These are phyloP conservation scores for Argynnis bischoffii DNA, from an alignment of 2,888 invertebrate species.

Conservation along the genomic window DNA sequence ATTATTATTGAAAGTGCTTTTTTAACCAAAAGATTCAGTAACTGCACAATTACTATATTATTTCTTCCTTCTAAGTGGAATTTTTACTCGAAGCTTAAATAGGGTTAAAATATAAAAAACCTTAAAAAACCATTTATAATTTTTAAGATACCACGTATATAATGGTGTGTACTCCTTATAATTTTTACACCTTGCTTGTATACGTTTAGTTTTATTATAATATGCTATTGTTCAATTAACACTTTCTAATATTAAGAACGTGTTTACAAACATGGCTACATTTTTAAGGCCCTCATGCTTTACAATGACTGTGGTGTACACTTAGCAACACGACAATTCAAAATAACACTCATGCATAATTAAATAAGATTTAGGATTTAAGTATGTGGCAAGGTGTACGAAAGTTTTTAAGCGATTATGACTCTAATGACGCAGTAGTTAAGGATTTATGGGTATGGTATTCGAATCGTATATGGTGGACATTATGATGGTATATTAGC, in stretches of 20 bases:
- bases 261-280: conserved; percentile 1
- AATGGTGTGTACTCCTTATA: background rate
- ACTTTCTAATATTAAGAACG: conserved; percentile 1
- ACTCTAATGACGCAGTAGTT: conserved; percentile 7
- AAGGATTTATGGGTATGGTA: conserved; percentile 9
- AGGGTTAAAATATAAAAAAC: too few relatives aligned
- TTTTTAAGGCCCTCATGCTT: background rate
- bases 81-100: too few relatives aligned
- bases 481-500: conserved; percentile 43
- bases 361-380: conserved; percentile 6
- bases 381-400: background rate
- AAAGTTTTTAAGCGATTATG: background rate
- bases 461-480: conserved; percentile 20
- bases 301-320: too few relatives aligned
- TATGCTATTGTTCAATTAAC: conserved; percentile 7
- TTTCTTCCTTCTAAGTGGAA: too few relatives aligned
- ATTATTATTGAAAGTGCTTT: too few relatives aligned
- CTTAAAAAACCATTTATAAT: too few relatives aligned
- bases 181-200: background rate
- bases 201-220: background rate
- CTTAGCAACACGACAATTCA: background rate
- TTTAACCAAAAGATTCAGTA: too few relatives aligned
- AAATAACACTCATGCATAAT: background rate
- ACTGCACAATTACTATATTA: too few relatives aligned
- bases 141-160: too few relatives aligned